phyloP scores from a whole-genome alignment of 2,113 vertebrate species.

The Jaculus jaculus region DNA sequence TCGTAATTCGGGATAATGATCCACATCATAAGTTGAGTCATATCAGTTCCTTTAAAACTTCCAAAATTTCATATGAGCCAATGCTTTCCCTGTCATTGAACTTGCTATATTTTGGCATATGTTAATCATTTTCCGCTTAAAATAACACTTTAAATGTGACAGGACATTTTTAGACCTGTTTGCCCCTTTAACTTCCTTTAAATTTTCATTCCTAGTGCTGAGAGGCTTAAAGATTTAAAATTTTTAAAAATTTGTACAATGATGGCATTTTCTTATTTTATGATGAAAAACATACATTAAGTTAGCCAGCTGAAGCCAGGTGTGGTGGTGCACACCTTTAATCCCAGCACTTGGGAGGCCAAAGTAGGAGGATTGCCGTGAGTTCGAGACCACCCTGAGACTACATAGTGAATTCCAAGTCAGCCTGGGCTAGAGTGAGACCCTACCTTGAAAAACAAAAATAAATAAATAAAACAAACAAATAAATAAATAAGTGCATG shows the following conservation, averaged over 20 bases:
- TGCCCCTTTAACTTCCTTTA: neutral
- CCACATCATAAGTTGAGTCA: neutral
- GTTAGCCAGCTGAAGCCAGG: too few relatives aligned
- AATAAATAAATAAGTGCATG: too few relatives aligned
- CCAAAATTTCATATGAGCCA: neutral
- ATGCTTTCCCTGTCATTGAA: neutral
- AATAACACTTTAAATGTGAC: neutral
- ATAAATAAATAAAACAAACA: too few relatives aligned
- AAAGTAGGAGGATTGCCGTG: too few relatives aligned
- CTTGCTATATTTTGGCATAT: neutral
- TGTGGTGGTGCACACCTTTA: too few relatives aligned
- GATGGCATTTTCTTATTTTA: neutral
- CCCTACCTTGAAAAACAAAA: too few relatives aligned
- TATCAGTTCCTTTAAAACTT: neutral
- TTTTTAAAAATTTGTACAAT: neutral
- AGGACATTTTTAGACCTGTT: neutral
- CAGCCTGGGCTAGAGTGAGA: too few relatives aligned
- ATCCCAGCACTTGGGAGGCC: too few relatives aligned
- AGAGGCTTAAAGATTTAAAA: neutral
- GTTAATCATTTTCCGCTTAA: constrained; percentile 12
- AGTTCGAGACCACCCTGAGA: too few relatives aligned
- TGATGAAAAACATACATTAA: neutral
- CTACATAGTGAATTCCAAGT: too few relatives aligned
- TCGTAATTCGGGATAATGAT: neutral
- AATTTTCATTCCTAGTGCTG: neutral